Percentiles rank a stretch among this genome's conserved stretches.
phyloP scores from a whole-genome alignment of 2,888 invertebrate species.

The Cephonodes hylas region DNA sequence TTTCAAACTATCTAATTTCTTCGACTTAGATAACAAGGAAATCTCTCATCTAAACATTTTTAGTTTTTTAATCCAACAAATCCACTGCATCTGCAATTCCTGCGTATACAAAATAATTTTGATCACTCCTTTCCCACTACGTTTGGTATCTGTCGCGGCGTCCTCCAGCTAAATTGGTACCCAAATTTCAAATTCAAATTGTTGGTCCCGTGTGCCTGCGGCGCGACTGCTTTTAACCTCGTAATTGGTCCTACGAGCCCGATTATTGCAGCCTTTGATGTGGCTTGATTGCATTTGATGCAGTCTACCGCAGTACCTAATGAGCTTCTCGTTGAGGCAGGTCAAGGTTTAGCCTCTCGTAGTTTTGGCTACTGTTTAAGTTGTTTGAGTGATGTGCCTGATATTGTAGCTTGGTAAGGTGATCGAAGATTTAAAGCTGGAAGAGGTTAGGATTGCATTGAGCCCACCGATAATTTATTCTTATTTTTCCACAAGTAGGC shows the following conservation, averaged over 20 bases:
- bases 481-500: too few species aligned
- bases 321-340: slow-evolving; percentile 43
- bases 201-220: slow-evolving; percentile 64
- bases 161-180: slow-evolving; percentile 77
- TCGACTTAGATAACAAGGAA: too few species aligned
- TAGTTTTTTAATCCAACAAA: neutral
- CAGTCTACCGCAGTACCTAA: slow-evolving; percentile 33
- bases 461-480: too few species aligned
- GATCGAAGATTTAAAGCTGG: too few species aligned
- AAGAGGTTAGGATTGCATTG: too few species aligned
- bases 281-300: slow-evolving; percentile 61
- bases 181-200: slow-evolving; percentile 79
- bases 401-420: too few species aligned
- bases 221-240: slow-evolving; percentile 64
- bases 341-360: slow-evolving; percentile 15
- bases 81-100: slow-evolving; percentile 33
- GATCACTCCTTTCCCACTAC: slow-evolving; percentile 62
- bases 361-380: neutral
- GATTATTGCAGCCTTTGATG: slow-evolving; percentile 66
- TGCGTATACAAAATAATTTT: slow-evolving; percentile 45
- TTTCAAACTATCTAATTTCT: too few species aligned
- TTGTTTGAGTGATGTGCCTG: neutral
- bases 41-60: too few species aligned
- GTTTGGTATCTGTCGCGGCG: slow-evolving; percentile 70
- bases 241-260: slow-evolving; percentile 69